Evolutionary conservation across 1,140 invertebrate genomes (phyloP).

Genomic region (Drosophila mayri): DNA sequence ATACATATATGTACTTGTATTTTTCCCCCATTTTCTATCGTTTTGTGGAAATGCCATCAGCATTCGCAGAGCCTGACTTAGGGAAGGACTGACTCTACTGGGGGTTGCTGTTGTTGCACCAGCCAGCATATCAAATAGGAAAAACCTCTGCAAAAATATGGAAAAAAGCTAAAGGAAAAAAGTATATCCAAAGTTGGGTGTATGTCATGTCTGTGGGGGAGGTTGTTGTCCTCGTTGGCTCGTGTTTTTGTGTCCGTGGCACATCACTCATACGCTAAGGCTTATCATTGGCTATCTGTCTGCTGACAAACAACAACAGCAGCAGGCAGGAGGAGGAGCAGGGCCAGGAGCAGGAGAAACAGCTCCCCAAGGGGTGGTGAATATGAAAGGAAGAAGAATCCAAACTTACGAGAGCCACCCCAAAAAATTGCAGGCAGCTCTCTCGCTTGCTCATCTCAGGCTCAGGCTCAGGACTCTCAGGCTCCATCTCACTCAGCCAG

Average conservation of each 20-base stretch:
- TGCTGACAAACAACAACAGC: slow-evolving; percentile 50
- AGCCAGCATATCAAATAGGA: slow-evolving; percentile 46
- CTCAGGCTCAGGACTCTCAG: not conserved
- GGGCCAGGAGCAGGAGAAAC: not conserved
- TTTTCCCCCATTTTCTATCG: slow-evolving; percentile 1
- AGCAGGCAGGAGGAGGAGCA: slow-evolving; percentile 8
- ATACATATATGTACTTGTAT: not conserved
- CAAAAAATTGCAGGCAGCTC: slow-evolving; percentile 30
- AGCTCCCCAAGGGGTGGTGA: slow-evolving; percentile 12
- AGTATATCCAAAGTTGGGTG: not conserved
- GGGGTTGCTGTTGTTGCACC: slow-evolving; percentile 13
- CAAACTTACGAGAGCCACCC: slow-evolving; percentile 42
- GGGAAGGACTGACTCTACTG: slow-evolving; percentile 12
- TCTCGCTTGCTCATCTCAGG: slow-evolving; percentile 3
- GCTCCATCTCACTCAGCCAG: slow-evolving; percentile 29
- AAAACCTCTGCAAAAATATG: slow-evolving; percentile 45
- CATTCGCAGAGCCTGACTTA: slow-evolving; percentile 26
- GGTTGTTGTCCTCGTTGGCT: slow-evolving; percentile 53
- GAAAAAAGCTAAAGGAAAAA: slow-evolving; percentile 16
- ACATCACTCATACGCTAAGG: slow-evolving; percentile 60
- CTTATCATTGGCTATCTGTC: slow-evolving; percentile 55
- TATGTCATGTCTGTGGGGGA: slow-evolving; percentile 28
- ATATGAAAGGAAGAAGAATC: slow-evolving; percentile 22
- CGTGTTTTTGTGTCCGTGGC: slow-evolving; percentile 49
- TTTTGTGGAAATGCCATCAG: slow-evolving; percentile 36